Evolutionary conservation across 2,797 vertebrate species (phyloP).

Genomic region (Sarcoramphus papa): DNA sequence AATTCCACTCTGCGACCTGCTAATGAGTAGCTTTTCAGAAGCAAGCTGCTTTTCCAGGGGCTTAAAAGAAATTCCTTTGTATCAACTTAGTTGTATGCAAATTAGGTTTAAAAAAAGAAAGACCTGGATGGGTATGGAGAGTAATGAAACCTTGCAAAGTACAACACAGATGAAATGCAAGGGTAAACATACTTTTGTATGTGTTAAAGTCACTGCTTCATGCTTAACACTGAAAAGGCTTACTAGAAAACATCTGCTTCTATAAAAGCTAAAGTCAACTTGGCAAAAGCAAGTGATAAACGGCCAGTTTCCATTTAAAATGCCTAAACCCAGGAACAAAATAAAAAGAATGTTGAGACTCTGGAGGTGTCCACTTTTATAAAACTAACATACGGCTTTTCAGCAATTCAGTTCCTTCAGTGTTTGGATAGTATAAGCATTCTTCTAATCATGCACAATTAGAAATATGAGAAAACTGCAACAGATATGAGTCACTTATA

Average conservation of each 20-base stretch:
- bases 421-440: not conserved
- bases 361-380: not conserved
- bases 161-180: slow-evolving; percentile 1
- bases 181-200: slow-evolving; percentile 35
- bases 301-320: slow-evolving; percentile 37
- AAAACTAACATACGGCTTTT: slow-evolving; percentile 11
- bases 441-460: slow-evolving; percentile 10
- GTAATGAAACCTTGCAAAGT: not conserved
- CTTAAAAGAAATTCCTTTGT: slow-evolving; percentile 41
- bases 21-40: slow-evolving; percentile 55
- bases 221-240: not conserved
- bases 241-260: slow-evolving; percentile 54
- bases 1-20: slow-evolving; percentile 11
- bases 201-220: not conserved
- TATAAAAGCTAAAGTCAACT: slow-evolving; percentile 35
- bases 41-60: slow-evolving; percentile 40
- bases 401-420: not conserved
- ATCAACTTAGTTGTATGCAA: slow-evolving; percentile 55
- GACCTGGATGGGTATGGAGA: not conserved
- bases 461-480: slow-evolving; percentile 35
- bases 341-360: not conserved
- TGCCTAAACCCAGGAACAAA: slow-evolving; percentile 26
- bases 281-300: slow-evolving; percentile 27
- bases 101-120: slow-evolving; percentile 36
- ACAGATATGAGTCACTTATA: not conserved